A percentile compares a stretch with the other conserved stretches of the same genome.
phyloP scores from a whole-genome alignment of 2,113 vertebrate species.

The Gasterosteus nipponicus region DNA sequence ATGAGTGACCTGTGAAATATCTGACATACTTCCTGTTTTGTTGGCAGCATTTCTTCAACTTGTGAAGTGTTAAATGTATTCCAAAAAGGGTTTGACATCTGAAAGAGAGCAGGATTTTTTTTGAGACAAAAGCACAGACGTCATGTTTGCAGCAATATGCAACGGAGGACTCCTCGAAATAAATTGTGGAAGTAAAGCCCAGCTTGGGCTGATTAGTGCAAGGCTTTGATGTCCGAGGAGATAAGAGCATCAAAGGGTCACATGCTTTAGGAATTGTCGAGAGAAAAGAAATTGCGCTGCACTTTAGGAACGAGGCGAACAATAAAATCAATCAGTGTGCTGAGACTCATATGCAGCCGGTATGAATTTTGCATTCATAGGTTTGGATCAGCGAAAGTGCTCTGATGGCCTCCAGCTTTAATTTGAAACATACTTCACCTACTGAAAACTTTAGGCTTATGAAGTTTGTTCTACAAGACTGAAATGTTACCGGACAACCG shows the following conservation, averaged over 20 bases:
- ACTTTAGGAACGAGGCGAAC: slow-evolving; percentile 39
- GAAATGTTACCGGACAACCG: slow-evolving; percentile 26
- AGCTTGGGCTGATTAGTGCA: slow-evolving; percentile 31
- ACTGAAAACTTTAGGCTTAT: slow-evolving; percentile 13
- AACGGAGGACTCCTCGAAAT: slow-evolving; percentile 33
- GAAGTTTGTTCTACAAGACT: slow-evolving; percentile 38
- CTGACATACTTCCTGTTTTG: not conserved
- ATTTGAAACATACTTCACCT: slow-evolving; percentile 48
- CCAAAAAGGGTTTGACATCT: not conserved
- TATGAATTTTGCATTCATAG: slow-evolving; percentile 20
- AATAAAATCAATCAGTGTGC: slow-evolving; percentile 31
- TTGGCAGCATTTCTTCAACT: not conserved
- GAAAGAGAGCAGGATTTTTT: slow-evolving; percentile 21
- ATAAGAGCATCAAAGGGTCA: slow-evolving; percentile 57
- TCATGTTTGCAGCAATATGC: slow-evolving; percentile 31
- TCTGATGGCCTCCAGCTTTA: slow-evolving; percentile 41
- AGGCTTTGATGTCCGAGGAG: slow-evolving; percentile 61
- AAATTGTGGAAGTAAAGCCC: slow-evolving; percentile 34
- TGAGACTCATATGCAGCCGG: slow-evolving; percentile 11
- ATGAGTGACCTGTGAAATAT: not conserved
- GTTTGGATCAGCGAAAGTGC: slow-evolving; percentile 47
- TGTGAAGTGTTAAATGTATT: not conserved
- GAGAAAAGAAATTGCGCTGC: slow-evolving; percentile 27
- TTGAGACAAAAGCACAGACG: slow-evolving; percentile 22
- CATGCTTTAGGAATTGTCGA: slow-evolving; percentile 42